These are phyloP conservation scores for Argya squamiceps DNA, from an alignment of 2,797 vertebrate species.

Conservation along the genomic window DNA sequence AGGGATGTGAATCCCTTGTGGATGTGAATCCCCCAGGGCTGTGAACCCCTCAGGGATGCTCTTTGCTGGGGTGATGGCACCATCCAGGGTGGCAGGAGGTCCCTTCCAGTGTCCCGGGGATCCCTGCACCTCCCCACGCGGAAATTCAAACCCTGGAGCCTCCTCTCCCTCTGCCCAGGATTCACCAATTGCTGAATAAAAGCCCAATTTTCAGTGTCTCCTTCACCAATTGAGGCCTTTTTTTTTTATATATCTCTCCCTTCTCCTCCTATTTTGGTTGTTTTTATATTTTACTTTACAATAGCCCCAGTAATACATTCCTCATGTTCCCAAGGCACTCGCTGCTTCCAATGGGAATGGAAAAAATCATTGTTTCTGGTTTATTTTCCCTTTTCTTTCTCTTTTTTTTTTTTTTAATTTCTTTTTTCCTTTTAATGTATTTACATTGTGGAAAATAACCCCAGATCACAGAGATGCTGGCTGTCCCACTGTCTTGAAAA, in stretches of 20 bases:
- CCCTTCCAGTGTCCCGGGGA: fast-evolving
- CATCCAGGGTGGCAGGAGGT: not conserved
- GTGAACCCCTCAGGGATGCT: fast-evolving
- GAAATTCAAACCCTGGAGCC: not conserved
- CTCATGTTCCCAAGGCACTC: conserved; percentile 9
- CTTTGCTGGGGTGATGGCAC: fast-evolving
- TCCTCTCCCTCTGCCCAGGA: not conserved
- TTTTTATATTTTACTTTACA: conserved; percentile 49
- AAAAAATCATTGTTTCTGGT: conserved; percentile 18
- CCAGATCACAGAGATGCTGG: not conserved
- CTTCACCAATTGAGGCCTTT: not conserved
- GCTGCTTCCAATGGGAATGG: conserved; percentile 36
- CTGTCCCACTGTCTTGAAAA: not conserved
- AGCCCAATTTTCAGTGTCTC: not conserved
- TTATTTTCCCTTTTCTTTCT: conserved; percentile 40
- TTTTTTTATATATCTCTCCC: not conserved
- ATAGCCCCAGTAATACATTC: conserved; percentile 32
- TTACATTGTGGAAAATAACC: conserved; percentile 52
- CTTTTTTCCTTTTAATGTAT: not conserved
- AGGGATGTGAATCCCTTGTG: not conserved
- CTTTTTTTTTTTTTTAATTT: not conserved
- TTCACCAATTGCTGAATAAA: not conserved
- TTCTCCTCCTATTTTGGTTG: conserved; percentile 50
- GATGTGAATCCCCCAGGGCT: no score
- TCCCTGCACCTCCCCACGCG: fast-evolving